These are phyloP conservation scores for Astropecten irregularis DNA, from an alignment of 53 echinoderm and acorn worm genomes.

Conservation along the genomic window DNA sequence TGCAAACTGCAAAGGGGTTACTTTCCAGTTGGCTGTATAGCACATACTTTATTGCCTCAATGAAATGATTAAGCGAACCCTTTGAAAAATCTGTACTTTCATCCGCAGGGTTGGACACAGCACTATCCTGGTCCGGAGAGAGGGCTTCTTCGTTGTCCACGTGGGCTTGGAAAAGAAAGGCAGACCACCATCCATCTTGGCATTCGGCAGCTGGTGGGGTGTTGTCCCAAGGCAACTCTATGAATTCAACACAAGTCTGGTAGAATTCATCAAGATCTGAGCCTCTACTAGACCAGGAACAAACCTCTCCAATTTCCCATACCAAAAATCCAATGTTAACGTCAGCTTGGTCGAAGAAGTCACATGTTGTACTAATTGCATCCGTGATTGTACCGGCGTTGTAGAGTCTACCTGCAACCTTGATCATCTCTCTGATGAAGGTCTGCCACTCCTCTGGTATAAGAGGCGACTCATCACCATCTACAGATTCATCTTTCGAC, in stretches of 20 bases:
- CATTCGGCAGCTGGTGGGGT: not conserved
- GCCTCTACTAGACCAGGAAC: constrained; percentile 7
- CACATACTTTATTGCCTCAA: not conserved
- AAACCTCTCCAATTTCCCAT: not conserved
- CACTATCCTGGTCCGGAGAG: not conserved
- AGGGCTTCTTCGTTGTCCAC: not conserved
- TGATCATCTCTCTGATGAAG: constrained; percentile 9
- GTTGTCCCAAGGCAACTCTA: not conserved
- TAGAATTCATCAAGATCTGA: constrained; percentile 11
- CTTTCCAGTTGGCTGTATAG: not conserved
- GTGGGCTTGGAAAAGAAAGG: not conserved
- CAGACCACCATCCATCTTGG: constrained; percentile 15
- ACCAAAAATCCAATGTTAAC: constrained; percentile 1
- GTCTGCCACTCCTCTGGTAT: constrained; percentile 3
- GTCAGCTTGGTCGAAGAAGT: constrained; percentile 18
- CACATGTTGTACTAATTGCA: constrained; percentile 7
- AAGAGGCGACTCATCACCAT: not conserved
- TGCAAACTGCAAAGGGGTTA: not conserved
- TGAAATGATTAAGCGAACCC: not conserved
- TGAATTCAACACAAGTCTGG: not conserved
- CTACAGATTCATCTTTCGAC: not conserved
- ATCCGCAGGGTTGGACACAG: too few species aligned
- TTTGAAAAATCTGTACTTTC: not conserved
- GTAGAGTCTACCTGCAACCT: constrained; percentile 20
- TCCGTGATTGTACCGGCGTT: constrained; percentile 11